Conservation (phyloP, 2,888 invertebrate species). For the Thereva nobilitata region DNA sequence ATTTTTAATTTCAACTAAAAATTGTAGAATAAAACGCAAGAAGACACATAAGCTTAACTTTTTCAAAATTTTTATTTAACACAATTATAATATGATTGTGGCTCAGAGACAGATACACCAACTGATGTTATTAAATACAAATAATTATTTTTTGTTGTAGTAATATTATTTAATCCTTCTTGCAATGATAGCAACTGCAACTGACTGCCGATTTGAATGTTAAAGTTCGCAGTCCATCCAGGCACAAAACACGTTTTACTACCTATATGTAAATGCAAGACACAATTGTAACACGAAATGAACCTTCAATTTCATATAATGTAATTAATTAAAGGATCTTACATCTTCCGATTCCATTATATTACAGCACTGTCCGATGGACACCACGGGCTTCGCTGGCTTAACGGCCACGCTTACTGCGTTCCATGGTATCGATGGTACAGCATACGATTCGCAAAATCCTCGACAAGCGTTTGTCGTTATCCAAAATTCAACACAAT, state of each 20-base stretch:
- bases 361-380: conserved; percentile 86
- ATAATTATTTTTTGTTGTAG: background rate
- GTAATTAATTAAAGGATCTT: conserved; percentile 49
- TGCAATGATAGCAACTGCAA: conserved; percentile 85
- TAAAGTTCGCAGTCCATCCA: conserved; percentile 76
- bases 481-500: conserved; percentile 81
- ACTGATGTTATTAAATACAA: background rate
- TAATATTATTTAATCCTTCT: conserved; percentile 61
- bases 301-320: background rate
- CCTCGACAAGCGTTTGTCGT: conserved; percentile 88
- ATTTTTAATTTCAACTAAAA: too few relatives aligned
- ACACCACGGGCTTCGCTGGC: conserved; percentile 69
- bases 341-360: conserved; percentile 88
- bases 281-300: background rate
- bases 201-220: conserved; percentile 81
- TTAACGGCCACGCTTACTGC: conserved; percentile 50
- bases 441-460: conserved; percentile 84
- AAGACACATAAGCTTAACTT: too few relatives aligned
- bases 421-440: conserved; percentile 68
- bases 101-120: background rate
- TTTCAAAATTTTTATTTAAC: too few relatives aligned
- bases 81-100: background rate
- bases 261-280: conserved; percentile 59
- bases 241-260: conserved; percentile 75
- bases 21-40: too few relatives aligned